Evolutionary conservation across 2,888 invertebrate species (phyloP).

Genomic region (Galerucella calmariensis): DNA sequence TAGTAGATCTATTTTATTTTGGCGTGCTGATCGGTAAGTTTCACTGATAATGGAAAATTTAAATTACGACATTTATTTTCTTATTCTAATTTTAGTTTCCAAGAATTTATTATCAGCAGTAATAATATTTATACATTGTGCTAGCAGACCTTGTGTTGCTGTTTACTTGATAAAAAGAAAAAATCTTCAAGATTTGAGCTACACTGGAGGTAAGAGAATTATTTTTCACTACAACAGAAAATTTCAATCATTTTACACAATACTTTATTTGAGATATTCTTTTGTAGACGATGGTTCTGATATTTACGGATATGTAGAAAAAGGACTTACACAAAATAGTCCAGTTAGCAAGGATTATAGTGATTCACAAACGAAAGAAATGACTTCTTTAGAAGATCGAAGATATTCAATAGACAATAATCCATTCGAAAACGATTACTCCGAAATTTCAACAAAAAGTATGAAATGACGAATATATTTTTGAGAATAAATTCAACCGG

Average conservation of each 20-base stretch:
- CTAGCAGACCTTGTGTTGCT: neutral
- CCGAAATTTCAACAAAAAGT: neutral
- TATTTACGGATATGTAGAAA: neutral
- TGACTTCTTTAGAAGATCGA: neutral
- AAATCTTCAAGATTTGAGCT: neutral
- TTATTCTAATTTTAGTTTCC: neutral
- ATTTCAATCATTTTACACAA: neutral
- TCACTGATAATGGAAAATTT: neutral
- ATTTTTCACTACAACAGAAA: too few species aligned
- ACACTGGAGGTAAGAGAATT: neutral
- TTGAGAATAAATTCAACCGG: too few species aligned
- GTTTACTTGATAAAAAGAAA: neutral
- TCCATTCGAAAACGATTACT: neutral
- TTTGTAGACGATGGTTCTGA: neutral
- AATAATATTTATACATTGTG: neutral
- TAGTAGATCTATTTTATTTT: constrained; percentile 7
- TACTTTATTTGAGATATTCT: neutral
- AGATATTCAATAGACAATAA: neutral
- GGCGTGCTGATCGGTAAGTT: neutral
- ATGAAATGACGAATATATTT: neutral
- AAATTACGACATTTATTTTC: neutral
- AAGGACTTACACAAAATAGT: neutral
- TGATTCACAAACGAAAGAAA: neutral
- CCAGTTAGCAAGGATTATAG: neutral
- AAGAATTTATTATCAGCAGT: neutral